These are phyloP conservation scores for Catharus bicknelli DNA, from an alignment of 2,113 vertebrate genomes.

Conservation along the genomic window DNA sequence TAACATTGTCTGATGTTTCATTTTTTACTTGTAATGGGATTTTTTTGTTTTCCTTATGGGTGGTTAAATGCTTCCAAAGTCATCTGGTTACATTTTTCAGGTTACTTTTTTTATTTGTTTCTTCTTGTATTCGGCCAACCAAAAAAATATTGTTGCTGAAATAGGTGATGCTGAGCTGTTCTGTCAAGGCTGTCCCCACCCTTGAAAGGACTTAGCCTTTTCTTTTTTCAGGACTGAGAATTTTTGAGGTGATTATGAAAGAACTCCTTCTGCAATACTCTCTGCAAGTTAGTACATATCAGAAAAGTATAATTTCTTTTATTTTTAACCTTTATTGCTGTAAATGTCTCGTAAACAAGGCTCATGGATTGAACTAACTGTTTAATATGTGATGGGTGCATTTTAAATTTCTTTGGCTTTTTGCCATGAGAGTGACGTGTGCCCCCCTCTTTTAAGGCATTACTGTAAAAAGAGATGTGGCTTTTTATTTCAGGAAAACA, in stretches of 20 bases:
- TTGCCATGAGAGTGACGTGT: conserved; percentile 8
- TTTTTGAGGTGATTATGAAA: neutral
- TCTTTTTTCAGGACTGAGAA: neutral
- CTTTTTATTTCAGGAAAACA: conserved; percentile 66
- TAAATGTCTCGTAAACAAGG: neutral
- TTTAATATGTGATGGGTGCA: neutral
- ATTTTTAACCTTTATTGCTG: neutral
- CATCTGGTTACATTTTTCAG: neutral
- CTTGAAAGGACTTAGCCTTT: neutral
- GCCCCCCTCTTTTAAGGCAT: conserved; percentile 20
- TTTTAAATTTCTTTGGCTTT: conserved; percentile 54
- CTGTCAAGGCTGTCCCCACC: neutral
- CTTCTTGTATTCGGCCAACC: neutral
- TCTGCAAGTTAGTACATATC: neutral
- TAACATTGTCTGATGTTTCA: neutral
- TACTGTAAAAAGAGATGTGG: conserved; percentile 62
- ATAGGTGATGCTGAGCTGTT: neutral
- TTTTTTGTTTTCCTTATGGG: neutral
- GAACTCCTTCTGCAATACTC: neutral
- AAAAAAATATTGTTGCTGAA: neutral
- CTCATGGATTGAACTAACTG: neutral
- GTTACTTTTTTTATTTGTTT: neutral
- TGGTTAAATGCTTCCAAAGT: neutral
- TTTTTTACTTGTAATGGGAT: conserved; percentile 6
- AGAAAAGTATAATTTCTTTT: neutral